Conservation (phyloP, 2,113 vertebrate species). For the Gavia stellata region DNA sequence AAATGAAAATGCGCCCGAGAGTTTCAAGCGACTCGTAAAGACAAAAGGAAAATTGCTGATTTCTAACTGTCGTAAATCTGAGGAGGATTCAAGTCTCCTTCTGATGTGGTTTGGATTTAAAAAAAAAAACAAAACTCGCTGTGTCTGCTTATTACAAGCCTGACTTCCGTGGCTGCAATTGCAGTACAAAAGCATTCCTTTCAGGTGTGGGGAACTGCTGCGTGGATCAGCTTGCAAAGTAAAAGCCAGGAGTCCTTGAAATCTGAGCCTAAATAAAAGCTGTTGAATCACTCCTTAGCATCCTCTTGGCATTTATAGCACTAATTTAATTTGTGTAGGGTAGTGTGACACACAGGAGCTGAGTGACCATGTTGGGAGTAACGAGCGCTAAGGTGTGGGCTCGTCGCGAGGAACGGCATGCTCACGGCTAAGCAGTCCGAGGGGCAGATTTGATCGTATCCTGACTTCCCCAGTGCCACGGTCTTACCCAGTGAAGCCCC, state of each 20-base stretch:
- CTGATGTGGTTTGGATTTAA: slow-evolving; percentile 9
- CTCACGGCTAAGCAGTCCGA: neutral
- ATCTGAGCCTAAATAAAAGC: neutral
- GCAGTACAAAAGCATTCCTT: neutral
- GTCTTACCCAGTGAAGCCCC: neutral
- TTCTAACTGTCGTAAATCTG: neutral
- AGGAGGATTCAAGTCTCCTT: neutral
- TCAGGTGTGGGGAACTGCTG: neutral
- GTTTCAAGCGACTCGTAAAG: neutral
- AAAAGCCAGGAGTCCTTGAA: neutral
- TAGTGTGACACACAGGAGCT: accelerated
- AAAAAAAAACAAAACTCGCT: neutral
- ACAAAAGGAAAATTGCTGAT: neutral
- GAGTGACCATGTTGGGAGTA: accelerated
- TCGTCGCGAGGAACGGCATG: accelerated
- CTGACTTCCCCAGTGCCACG: accelerated
- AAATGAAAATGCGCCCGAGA: neutral
- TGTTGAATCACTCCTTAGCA: neutral
- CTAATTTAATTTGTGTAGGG: neutral
- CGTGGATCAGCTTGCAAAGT: neutral
- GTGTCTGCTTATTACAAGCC: neutral
- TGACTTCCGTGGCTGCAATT: neutral
- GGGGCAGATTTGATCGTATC: accelerated
- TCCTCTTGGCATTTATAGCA: neutral
- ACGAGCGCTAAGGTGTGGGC: neutral